Percentiles rank a stretch among this genome's conserved stretches.
Conservation (phyloP, 2,113 vertebrate species). For the Glareola pratincola region DNA sequence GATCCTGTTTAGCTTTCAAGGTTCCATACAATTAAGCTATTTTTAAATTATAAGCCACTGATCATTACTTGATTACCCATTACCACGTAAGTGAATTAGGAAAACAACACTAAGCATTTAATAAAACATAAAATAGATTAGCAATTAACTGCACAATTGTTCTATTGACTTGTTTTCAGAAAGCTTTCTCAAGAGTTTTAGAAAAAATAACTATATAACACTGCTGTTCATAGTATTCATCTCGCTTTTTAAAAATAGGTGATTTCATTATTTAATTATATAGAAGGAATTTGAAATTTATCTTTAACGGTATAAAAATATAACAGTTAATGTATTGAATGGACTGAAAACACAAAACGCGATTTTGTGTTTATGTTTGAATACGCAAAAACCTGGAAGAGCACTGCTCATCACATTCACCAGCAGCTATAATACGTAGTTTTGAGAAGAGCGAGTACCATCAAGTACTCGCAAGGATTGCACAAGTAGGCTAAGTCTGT, state of each 20-base stretch:
- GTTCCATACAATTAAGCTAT: neutral
- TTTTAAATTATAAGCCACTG: neutral
- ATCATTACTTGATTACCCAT: slow-evolving; percentile 8
- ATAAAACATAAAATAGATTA: slow-evolving; percentile 37
- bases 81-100: slow-evolving; percentile 20
- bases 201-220: neutral
- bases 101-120: slow-evolving; percentile 31
- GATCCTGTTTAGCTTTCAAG: neutral
- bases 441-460: slow-evolving; percentile 33
- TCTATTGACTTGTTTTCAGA: slow-evolving; percentile 10
- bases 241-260: neutral
- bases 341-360: too few species aligned
- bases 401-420: neutral
- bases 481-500: slow-evolving; percentile 26
- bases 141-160: neutral
- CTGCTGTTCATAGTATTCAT: neutral
- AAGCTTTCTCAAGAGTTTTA: neutral
- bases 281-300: neutral
- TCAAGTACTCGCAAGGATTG: slow-evolving; percentile 32
- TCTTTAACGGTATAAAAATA: neutral
- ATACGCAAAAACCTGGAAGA: neutral
- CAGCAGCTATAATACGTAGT: neutral
- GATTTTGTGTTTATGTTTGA: neutral
- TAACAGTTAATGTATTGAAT: neutral
- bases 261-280: neutral